Conservation (phyloP, 2,113 vertebrate species). For the Ailuropoda melanoleuca region DNA sequence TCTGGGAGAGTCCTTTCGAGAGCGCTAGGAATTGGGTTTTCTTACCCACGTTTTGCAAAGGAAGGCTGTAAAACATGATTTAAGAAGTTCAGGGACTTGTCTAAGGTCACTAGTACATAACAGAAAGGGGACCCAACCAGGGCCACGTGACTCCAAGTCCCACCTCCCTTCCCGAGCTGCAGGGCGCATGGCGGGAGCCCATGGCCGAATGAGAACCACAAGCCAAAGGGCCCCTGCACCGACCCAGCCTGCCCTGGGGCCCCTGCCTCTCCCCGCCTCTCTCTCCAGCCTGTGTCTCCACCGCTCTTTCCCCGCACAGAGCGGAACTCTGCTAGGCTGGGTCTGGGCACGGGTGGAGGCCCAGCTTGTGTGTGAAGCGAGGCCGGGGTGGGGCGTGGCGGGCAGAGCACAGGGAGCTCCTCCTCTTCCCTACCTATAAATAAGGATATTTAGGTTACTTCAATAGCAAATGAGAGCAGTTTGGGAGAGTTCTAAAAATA, state of each 20-base stretch:
- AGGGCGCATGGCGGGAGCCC: accelerated
- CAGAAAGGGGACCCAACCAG: background rate
- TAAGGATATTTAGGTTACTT: background rate
- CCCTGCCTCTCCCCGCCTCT: too few relatives aligned
- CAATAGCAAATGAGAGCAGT: background rate
- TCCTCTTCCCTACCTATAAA: background rate
- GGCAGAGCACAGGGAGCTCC: background rate
- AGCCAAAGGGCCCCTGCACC: background rate
- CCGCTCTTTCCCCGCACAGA: background rate
- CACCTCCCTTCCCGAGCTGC: background rate
- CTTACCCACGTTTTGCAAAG: background rate
- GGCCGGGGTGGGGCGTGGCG: accelerated
- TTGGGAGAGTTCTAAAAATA: background rate
- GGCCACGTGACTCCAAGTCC: background rate
- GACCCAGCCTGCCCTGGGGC: background rate
- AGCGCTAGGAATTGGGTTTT: background rate
- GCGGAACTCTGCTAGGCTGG: background rate
- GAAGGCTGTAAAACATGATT: background rate
- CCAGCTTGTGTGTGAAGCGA: accelerated
- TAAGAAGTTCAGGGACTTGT: background rate
- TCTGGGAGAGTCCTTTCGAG: background rate
- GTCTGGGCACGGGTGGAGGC: accelerated
- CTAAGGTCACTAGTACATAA: background rate
- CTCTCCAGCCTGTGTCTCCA: background rate
- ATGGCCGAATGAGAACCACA: accelerated